A percentile compares a stretch with the other conserved stretches of the same genome.
Evolutionary conservation across 2,888 invertebrate genomes (phyloP).

Genomic region (Leucophora obtusa): DNA sequence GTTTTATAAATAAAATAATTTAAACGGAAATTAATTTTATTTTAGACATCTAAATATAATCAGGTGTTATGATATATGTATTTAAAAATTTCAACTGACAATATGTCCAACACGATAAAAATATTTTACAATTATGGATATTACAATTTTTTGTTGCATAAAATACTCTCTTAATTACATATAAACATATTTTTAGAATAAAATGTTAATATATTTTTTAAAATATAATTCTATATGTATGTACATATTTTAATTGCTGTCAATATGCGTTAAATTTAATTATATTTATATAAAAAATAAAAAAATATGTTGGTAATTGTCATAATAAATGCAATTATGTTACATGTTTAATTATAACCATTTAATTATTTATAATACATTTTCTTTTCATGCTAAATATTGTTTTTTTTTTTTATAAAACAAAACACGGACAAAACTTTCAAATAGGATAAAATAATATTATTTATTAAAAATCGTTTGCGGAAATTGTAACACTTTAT

Average conservation of each 20-base stretch:
- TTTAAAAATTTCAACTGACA: neutral
- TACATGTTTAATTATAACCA: constrained; percentile 51
- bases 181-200: neutral
- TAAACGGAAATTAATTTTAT: constrained; percentile 55
- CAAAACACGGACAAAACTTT: too few relatives aligned
- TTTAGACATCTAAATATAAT: constrained; percentile 1
- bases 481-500: too few relatives aligned
- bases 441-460: too few relatives aligned
- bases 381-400: neutral
- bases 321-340: constrained; percentile 54
- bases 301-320: constrained; percentile 34
- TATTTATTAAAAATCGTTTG: too few relatives aligned
- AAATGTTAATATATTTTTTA: neutral
- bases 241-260: constrained; percentile 52
- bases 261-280: constrained; percentile 62
- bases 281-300: constrained; percentile 53
- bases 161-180: neutral
- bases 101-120: neutral
- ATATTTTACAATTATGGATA: too few relatives aligned
- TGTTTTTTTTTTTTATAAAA: too few relatives aligned
- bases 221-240: constrained; percentile 7
- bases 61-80: neutral
- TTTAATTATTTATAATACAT: constrained; percentile 52
- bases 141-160: neutral
- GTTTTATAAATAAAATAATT: constrained; percentile 6